Base-by-base conservation (phyloP, 2,888 invertebrate species). In the Protophormia terraenovae region DNA sequence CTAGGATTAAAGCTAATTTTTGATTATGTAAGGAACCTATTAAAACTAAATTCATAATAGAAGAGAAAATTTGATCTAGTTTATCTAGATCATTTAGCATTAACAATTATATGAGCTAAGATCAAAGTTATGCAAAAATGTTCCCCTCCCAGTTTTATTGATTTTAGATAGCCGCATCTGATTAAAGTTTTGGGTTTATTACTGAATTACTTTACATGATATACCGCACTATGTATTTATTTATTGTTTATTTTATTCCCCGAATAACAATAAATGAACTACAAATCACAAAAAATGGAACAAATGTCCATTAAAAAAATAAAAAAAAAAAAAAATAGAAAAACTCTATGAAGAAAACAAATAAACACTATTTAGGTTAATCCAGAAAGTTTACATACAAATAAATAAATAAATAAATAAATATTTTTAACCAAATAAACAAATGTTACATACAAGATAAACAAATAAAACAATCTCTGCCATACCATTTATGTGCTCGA, bases 311-410 rank as follows among this genome's bases (percentile, higher is more conserved):
- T 75, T 75, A 73, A 80, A 79, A 58, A 60, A 75, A 32, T 6
- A 71, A 78, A 50, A 41, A 6, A 19, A 22, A 14, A 47, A n/a
- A 47, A 14, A 41, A 53, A 7, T 5, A 58, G 35, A 12, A 7
- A 32, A 69, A 27, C 27, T 24, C 27, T 72, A 41, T 58, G 38
- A 77, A 58, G 58, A 75, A 60, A 77, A 76, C 76, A 73, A 67
- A 77, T 81, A 80, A 77, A 72, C 66, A 67, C 60, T 73, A 84
- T 80, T 84, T 84, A 38, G 80, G 80, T 84, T 84, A 84, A 84
- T 84, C 67, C 77, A 50, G 45, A 73, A 75, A 67, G 64, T 76
- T 71, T 69, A 69, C 53, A 69, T 35, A 75, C 50, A 60, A 50
- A 81, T 38, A 47, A 81, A 45, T 32, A 79, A 50, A 62, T 29